Percentiles rank a stretch among this genome's conserved stretches.
phyloP scores from a whole-genome alignment of 2,113 vertebrate species.

The Mesoclemmys tuberculata region DNA sequence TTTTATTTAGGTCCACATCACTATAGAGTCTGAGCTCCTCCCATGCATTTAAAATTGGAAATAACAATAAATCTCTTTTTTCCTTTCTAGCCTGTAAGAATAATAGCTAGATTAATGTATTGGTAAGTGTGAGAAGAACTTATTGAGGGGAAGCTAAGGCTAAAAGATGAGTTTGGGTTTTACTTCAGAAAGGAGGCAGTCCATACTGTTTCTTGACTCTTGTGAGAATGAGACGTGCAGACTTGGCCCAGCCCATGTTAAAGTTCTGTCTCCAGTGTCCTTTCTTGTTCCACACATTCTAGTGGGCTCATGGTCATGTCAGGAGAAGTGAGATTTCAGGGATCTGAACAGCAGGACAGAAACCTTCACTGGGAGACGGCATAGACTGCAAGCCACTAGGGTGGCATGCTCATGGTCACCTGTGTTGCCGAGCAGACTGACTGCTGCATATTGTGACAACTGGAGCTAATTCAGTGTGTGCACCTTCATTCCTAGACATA shows the following conservation, averaged over 20 bases:
- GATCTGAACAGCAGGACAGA: background rate
- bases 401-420: background rate
- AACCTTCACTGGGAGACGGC: background rate
- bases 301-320: background rate
- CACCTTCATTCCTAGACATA: background rate
- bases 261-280: background rate
- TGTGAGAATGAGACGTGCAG: background rate
- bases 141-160: background rate
- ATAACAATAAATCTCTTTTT: background rate
- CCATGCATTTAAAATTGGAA: background rate
- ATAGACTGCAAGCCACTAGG: background rate
- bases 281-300: background rate
- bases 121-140: background rate
- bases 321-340: background rate
- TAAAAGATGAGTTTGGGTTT: background rate
- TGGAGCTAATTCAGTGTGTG: background rate
- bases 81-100: background rate
- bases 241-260: background rate
- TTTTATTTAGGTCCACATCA: background rate
- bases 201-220: background rate
- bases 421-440: background rate
- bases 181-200: background rate
- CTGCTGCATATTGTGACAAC: background rate
- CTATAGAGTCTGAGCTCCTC: background rate
- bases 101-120: background rate